Evolutionary conservation across 2,113 vertebrate genomes (phyloP).

Genomic region (Oreochromis niloticus): DNA sequence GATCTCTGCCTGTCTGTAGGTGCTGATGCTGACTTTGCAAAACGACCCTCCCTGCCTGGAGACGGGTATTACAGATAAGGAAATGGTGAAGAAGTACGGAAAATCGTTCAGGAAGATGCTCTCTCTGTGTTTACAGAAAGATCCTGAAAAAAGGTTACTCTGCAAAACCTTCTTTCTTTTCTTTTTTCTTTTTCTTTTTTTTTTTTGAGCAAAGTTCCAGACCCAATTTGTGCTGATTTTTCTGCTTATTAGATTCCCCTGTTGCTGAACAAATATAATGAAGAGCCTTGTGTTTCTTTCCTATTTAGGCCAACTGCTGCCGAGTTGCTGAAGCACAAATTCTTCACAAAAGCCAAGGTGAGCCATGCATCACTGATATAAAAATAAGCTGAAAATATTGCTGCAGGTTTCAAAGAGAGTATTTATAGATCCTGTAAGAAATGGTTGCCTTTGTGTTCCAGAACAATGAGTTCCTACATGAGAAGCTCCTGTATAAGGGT

Average conservation of each 20-base stretch:
- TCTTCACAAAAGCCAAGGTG: slow-evolving; percentile 98
- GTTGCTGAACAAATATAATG: neutral
- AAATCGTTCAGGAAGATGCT: slow-evolving; percentile 99
- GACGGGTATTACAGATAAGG: slow-evolving; percentile 96
- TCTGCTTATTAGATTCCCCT: neutral
- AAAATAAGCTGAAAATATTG: neutral
- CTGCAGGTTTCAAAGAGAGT: neutral
- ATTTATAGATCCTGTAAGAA: neutral
- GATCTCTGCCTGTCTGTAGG: slow-evolving; percentile 71
- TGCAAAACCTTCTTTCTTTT: neutral
- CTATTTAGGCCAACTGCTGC: slow-evolving; percentile 87
- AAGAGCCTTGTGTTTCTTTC: neutral
- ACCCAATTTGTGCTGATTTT: neutral
- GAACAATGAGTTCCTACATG: slow-evolving; percentile 70
- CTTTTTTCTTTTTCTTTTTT: neutral
- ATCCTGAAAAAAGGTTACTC: slow-evolving; percentile 90
- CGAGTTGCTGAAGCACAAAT: slow-evolving; percentile 92
- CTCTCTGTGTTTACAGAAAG: slow-evolving; percentile 94
- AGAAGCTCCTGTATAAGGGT: slow-evolving; percentile 65
- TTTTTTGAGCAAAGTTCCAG: neutral
- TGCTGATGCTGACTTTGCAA: slow-evolving; percentile 97
- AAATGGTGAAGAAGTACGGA: slow-evolving; percentile 97
- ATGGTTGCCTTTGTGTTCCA: slow-evolving; percentile 2
- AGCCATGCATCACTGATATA: neutral
- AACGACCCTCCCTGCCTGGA: slow-evolving; percentile 95